Conservation (phyloP, 2,888 invertebrate genomes). For the Quadriops clusia region DNA sequence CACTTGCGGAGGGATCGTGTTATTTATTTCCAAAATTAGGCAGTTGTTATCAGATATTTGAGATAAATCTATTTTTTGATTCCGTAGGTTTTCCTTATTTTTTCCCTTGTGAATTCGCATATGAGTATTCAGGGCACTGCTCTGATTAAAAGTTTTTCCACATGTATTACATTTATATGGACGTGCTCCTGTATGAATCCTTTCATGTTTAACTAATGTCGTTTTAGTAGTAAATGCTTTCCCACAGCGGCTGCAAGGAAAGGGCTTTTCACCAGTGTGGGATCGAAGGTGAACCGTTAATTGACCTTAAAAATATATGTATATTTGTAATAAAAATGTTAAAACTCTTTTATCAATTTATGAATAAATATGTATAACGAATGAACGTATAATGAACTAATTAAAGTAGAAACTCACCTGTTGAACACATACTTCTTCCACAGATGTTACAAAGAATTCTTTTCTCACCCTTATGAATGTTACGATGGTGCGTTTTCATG, state of each 20-base stretch:
- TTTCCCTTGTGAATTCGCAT: conserved; percentile 10
- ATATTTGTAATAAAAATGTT: conserved; percentile 1
- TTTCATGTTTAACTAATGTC: conserved; percentile 24
- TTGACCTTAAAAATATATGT: conserved; percentile 19
- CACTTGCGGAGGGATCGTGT: too few relatives aligned
- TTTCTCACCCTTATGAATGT: conserved; percentile 19
- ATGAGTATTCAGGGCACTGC: conserved; percentile 28
- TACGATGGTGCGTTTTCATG: conserved; percentile 19
- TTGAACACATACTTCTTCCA: conserved; percentile 29
- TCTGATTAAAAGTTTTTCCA: conserved; percentile 27
- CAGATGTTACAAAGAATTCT: conserved; percentile 20
- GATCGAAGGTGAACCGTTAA: conserved; percentile 26
- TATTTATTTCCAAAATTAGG: too few relatives aligned
- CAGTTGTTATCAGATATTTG: too few relatives aligned
- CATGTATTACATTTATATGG: conserved; percentile 30
- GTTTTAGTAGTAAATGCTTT: conserved; percentile 27
- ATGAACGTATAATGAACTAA: conserved; percentile 2
- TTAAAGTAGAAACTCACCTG: conserved; percentile 19
- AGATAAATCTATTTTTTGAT: background rate
- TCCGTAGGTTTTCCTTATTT: background rate
- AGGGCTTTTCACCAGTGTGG: conserved; percentile 31
- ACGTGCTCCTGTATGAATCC: conserved; percentile 30
- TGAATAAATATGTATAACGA: background rate
- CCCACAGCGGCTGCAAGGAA: conserved; percentile 22
- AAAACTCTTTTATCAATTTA: background rate